phyloP scores from a whole-genome alignment of 2,113 vertebrate genomes.

The Cebus imitator region DNA sequence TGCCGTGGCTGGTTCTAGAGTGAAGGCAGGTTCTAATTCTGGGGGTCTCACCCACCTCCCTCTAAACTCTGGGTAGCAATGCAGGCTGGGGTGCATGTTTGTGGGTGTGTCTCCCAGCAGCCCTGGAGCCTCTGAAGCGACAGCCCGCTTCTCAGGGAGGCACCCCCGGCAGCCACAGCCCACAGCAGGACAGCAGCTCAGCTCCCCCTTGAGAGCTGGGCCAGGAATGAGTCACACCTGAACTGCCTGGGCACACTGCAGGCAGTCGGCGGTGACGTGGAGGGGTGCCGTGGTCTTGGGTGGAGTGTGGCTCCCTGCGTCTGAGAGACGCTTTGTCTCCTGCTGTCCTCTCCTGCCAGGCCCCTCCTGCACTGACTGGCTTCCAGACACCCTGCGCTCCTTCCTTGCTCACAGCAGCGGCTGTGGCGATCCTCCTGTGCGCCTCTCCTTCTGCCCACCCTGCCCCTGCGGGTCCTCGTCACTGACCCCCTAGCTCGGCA shows the following conservation, averaged over 20 bases:
- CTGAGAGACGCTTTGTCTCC: neutral
- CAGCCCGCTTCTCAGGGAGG: neutral
- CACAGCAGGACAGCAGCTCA: accelerated
- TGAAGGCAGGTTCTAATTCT: neutral
- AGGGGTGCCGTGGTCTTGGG: neutral
- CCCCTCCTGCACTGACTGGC: neutral
- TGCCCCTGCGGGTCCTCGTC: neutral
- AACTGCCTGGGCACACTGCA: accelerated
- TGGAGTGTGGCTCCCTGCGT: neutral
- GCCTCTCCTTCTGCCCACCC: neutral
- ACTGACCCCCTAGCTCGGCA: accelerated
- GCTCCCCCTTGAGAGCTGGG: neutral
- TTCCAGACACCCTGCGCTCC: neutral
- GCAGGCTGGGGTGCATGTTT: neutral
- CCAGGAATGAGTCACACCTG: no score
- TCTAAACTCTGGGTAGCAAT: neutral
- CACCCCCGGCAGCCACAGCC: neutral
- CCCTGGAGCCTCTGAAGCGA: neutral
- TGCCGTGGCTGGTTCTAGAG: neutral
- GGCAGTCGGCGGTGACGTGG: neutral
- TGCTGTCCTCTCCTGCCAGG: neutral
- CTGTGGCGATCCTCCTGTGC: neutral
- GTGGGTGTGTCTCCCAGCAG: neutral
- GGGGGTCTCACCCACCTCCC: neutral
- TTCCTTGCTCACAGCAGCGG: neutral